A percentile compares a stretch with the other conserved stretches of the same genome.
These are phyloP conservation scores for Heptranchias perlo DNA, from an alignment of 2,113 vertebrate species.

Conservation along the genomic window DNA sequence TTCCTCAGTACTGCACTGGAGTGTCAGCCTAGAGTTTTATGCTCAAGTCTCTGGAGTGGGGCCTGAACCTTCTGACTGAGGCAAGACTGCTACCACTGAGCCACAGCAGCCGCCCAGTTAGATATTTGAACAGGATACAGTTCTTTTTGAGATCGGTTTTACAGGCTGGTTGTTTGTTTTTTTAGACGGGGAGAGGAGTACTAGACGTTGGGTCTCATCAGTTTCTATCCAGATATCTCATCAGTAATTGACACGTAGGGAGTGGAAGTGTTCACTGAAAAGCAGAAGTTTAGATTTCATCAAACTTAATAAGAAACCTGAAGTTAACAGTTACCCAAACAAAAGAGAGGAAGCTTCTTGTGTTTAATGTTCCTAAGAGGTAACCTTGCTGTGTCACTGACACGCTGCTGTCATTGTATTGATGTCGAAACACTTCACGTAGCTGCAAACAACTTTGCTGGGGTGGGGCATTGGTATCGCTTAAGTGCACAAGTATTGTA, in stretches of 20 bases:
- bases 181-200: not conserved
- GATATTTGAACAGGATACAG: not conserved
- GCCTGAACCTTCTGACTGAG: not conserved
- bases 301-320: not conserved
- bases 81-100: not conserved
- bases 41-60: not conserved
- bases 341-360: not conserved
- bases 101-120: not conserved
- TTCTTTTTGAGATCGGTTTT: not conserved
- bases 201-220: not conserved
- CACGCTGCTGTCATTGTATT: not conserved
- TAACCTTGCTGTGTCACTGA: not conserved
- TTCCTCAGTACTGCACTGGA: not conserved
- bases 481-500: not conserved
- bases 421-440: not conserved
- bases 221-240: not conserved
- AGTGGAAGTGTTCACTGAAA: not conserved
- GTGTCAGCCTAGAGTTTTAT: not conserved
- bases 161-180: not conserved
- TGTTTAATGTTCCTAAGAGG: not conserved
- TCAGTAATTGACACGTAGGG: not conserved
- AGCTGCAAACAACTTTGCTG: not conserved
- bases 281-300: not conserved
- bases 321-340: not conserved
- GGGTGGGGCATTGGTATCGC: not conserved